Conservation (phyloP, 2,888 invertebrate species). For the Perithous albicinctus region DNA sequence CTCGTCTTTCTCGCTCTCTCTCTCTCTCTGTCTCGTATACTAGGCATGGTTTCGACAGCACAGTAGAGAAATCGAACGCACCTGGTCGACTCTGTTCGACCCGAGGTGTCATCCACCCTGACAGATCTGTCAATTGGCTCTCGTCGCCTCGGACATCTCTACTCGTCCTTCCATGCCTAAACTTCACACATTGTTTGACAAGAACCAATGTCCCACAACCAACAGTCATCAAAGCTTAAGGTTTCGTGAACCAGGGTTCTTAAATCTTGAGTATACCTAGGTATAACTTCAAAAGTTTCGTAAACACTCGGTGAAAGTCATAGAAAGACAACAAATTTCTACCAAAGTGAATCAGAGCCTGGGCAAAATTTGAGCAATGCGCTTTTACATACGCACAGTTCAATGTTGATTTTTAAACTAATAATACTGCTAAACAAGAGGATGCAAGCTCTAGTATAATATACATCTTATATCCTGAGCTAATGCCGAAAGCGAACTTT, state of each 20-base stretch:
- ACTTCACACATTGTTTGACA: slow-evolving; percentile 41
- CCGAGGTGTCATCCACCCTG: slow-evolving; percentile 83
- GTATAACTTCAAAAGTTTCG: slow-evolving; percentile 14
- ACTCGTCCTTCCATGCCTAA: slow-evolving; percentile 36
- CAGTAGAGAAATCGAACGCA: slow-evolving; percentile 56
- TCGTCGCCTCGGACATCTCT: slow-evolving; percentile 70
- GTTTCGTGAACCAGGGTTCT: slow-evolving; percentile 31
- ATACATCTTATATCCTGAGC: background rate
- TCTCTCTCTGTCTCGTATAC: slow-evolving; percentile 40
- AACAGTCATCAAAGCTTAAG: slow-evolving; percentile 24
- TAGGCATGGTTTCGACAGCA: slow-evolving; percentile 42
- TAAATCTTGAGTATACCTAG: slow-evolving; percentile 29
- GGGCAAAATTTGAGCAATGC: background rate
- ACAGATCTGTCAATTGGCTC: slow-evolving; percentile 83
- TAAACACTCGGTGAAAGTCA: slow-evolving; percentile 31
- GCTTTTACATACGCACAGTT: background rate
- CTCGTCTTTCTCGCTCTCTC: background rate
- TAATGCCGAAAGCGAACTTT: background rate
- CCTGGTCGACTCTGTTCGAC: slow-evolving; percentile 78
- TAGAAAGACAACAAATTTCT: background rate
- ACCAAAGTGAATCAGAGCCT: background rate
- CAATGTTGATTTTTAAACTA: background rate
- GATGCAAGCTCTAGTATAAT: background rate
- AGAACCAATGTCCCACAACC: slow-evolving; percentile 23
- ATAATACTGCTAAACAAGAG: background rate